Evolutionary conservation across 2,888 invertebrate genomes (phyloP), one percentile per base, ranked within the genome.

Genomic region (Tetragonula carbonaria): DNA sequence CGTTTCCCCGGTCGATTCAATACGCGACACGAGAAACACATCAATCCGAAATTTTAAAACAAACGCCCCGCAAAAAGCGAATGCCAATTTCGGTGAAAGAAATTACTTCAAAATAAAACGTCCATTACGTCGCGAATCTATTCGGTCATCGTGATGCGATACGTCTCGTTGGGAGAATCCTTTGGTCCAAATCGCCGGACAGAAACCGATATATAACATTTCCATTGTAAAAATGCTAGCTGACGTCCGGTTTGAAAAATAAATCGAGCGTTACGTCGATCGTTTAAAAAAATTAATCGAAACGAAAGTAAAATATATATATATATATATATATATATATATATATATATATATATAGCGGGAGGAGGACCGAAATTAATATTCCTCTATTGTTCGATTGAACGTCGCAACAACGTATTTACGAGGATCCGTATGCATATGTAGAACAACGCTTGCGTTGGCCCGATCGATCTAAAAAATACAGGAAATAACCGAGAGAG

Each of bases 371-470:
- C 2, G 80, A 70, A 70, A 74, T 81, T 81, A 71, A 82, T 83
- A 66, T 82, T 74, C 77, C 72, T 45, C 28, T 68, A 76, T 33
- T 76, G 78, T 72, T 63, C 63, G 38, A 23, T n/a, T 50, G 70
- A 74, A 72, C 78, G 68, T 68, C 53, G 53, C 67, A 63, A 65
- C 71, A 65, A 28, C 59, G 51, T 28, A 50, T 81, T 79, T 55
- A 21, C 50, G 21, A 70, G 62, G 23, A 76, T 70, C 75, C 51
- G 38, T 71, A 79, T 74, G 67, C 70, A 81, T 86, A 75, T 28
- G 18, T 23, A 23, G 23, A 62, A 23, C 62, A 23, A 90, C 88
- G 84, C 78, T 76, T 78, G 86, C 67, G 80, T 70, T 80, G 85
- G 16, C 55, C 72, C 72, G 80, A 72, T 82, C 77, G 63, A 73